Evolutionary conservation across 1,140 invertebrate genomes (phyloP).

Genomic region (Laodelphax striatellus): DNA sequence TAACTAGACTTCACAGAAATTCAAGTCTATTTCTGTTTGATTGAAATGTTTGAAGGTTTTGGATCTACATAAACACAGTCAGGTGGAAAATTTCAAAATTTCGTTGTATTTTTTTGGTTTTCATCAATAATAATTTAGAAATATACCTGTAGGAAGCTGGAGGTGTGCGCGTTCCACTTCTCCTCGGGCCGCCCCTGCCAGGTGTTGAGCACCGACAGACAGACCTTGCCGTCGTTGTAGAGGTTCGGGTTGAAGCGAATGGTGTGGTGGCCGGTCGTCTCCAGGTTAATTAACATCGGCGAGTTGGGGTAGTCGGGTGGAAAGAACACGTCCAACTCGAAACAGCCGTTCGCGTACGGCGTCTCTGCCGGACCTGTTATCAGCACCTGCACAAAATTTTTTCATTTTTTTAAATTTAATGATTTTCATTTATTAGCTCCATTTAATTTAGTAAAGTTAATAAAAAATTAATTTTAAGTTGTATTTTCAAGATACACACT

Average conservation of each 20-base stretch:
- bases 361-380: slow-evolving; percentile 86
- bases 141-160: slow-evolving; percentile 81
- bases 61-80: too few species aligned
- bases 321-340: slow-evolving; percentile 86
- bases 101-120: too few species aligned
- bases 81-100: too few species aligned
- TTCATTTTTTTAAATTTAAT: too few species aligned
- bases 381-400: slow-evolving; percentile 55
- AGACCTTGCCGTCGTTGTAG: slow-evolving; percentile 95
- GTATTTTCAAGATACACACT: too few species aligned
- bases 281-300: slow-evolving; percentile 67
- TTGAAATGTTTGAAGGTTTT: too few species aligned
- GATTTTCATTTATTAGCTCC: too few species aligned
- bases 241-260: slow-evolving; percentile 96
- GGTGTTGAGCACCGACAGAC: slow-evolving; percentile 89
- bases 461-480: too few species aligned
- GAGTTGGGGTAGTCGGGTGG: slow-evolving; percentile 73
- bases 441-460: too few species aligned
- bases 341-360: slow-evolving; percentile 81
- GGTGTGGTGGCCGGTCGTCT: slow-evolving; percentile 86
- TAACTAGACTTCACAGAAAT: too few species aligned
- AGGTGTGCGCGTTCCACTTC: slow-evolving; percentile 95
- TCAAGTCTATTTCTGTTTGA: too few species aligned
- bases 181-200: slow-evolving; percentile 98
- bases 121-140: too few species aligned